Conservation (phyloP, 2,113 vertebrate genomes). For the Python bivittatus region DNA sequence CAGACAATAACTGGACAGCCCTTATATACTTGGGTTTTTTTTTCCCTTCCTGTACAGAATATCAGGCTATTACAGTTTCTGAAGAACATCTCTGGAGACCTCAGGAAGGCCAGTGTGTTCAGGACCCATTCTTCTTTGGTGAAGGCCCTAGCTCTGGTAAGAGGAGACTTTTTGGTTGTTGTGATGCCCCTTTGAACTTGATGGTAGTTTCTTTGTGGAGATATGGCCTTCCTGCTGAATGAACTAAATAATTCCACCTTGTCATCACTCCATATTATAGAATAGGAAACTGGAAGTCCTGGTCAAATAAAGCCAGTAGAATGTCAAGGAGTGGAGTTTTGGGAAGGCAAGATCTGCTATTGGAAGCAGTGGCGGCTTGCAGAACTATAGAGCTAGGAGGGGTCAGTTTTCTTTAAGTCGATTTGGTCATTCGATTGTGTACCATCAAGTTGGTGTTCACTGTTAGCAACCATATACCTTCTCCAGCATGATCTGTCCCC, state of each 20-base stretch:
- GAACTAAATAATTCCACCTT: background rate
- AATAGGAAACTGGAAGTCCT: background rate
- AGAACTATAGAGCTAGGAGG: background rate
- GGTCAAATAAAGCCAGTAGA: background rate
- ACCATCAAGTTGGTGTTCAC: background rate
- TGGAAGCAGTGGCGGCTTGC: background rate
- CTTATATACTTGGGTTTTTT: no score
- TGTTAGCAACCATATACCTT: background rate
- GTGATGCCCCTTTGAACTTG: background rate
- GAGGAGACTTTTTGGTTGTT: background rate
- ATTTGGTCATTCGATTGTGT: background rate
- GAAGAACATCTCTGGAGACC: background rate
- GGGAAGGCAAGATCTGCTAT: background rate
- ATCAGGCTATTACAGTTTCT: background rate
- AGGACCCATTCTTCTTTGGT: background rate
- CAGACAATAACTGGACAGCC: background rate
- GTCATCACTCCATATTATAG: no score
- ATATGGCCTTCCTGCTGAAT: background rate
- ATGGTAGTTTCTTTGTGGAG: background rate
- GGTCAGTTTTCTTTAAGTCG: background rate
- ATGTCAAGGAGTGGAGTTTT: background rate
- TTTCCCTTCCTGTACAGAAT: background rate
- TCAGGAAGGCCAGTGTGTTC: background rate
- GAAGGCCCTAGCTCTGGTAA: constrained; percentile 13
- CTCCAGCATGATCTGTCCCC: background rate